Conservation (phyloP, 2,797 vertebrate genomes). For the Oryzias dopingdopingensis region DNA sequence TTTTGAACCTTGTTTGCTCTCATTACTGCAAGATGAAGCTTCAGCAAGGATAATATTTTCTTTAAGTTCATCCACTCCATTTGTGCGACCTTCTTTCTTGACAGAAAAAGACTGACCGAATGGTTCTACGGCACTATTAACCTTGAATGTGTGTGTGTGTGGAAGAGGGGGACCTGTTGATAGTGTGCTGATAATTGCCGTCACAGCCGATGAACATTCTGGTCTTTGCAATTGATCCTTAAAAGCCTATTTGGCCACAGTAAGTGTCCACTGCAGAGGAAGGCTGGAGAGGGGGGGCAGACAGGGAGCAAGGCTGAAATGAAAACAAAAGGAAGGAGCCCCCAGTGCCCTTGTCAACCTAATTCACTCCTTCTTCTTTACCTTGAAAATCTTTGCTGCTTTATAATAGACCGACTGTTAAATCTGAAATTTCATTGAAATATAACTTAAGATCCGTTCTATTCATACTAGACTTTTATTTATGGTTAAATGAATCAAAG, state of each 20-base stretch:
- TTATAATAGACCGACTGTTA: constrained; percentile 46
- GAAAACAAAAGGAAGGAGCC: constrained; percentile 37
- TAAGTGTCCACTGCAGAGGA: constrained; percentile 45
- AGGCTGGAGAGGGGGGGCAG: constrained; percentile 12
- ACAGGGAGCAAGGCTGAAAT: constrained; percentile 13
- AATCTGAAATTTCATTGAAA: constrained; percentile 13
- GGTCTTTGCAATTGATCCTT: constrained; percentile 34
- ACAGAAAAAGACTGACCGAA: constrained; percentile 38
- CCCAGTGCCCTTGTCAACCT: constrained; percentile 65
- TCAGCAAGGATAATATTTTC: constrained; percentile 12
- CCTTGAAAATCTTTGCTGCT: constrained; percentile 50
- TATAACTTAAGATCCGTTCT: constrained; percentile 29
- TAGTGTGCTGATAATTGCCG: constrained; percentile 40
- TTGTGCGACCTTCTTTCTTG: constrained; percentile 40
- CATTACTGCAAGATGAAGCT: constrained; percentile 1
- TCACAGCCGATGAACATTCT: constrained; percentile 31
- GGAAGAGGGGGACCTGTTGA: constrained; percentile 13
- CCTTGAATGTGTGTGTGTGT: constrained; percentile 1
- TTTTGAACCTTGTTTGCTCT: constrained; percentile 4
- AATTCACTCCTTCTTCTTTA: constrained; percentile 61
- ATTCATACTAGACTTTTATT: constrained; percentile 26
- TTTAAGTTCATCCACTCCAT: constrained; percentile 23
- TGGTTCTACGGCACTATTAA: constrained; percentile 15
- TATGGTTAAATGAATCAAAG: constrained; percentile 28
- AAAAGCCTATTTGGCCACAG: constrained; percentile 48